These are phyloP conservation scores for Salarias fasciatus DNA, from an alignment of 2,797 vertebrate genomes.

Conservation along the genomic window DNA sequence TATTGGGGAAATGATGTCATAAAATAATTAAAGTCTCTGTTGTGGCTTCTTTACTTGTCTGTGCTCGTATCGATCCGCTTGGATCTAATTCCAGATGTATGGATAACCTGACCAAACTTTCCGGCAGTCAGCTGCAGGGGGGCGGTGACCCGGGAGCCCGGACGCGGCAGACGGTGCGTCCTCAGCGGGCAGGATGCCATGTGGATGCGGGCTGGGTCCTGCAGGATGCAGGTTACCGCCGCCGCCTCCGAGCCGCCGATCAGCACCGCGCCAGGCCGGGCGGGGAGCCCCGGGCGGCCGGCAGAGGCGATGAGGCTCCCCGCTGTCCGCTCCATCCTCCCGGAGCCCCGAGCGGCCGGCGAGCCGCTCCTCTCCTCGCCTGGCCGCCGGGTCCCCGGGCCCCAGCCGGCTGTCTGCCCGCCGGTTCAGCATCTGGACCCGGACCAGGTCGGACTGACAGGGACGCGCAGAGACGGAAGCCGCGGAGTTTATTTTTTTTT, in stretches of 20 bases:
- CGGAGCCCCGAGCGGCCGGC: background rate
- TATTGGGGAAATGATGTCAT: too few relatives aligned
- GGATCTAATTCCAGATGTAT: slow-evolving; percentile 3
- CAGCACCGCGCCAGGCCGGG: slow-evolving; percentile 6
- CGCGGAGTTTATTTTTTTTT: fast-evolving
- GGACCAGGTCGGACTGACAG: slow-evolving; percentile 19
- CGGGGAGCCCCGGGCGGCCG: background rate
- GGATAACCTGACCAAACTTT: background rate
- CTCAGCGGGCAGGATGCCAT: slow-evolving; percentile 35
- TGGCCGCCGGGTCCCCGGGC: slow-evolving; percentile 30
- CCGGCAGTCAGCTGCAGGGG: background rate
- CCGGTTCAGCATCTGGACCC: slow-evolving; percentile 47
- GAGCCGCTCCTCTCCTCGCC: background rate
- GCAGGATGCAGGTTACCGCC: background rate
- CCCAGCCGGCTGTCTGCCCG: slow-evolving; percentile 15
- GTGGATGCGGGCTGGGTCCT: slow-evolving; percentile 20
- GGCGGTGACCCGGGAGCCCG: slow-evolving; percentile 2
- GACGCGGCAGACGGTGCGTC: slow-evolving; percentile 3
- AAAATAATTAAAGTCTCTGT: too few relatives aligned
- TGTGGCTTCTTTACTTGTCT: background rate
- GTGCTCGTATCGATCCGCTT: background rate
- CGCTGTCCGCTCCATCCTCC: background rate
- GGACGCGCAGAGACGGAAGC: background rate
- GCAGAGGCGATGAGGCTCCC: background rate
- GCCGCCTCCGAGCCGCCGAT: slow-evolving; percentile 1